Conservation (phyloP, 1,140 invertebrate species). For the Eurytemora carolleeae region DNA sequence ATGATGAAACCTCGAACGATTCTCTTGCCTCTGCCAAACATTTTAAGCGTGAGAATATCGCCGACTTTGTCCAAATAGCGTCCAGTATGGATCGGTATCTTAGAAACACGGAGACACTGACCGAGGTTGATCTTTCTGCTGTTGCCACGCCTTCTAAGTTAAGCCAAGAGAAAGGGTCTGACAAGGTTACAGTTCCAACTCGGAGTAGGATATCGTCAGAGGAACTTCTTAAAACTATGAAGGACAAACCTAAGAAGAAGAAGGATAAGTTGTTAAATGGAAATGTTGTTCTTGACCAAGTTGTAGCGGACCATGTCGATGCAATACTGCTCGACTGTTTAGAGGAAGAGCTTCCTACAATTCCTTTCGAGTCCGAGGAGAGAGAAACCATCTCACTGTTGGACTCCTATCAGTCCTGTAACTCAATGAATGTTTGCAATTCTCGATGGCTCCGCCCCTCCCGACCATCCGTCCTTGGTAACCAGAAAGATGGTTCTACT, state of each 20-base stretch:
- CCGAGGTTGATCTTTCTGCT: too few species aligned
- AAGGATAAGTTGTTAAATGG: background rate
- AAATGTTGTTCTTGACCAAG: background rate
- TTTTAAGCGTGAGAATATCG: background rate
- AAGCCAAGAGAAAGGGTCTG: too few species aligned
- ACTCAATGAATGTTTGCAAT: background rate
- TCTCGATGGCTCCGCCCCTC: background rate
- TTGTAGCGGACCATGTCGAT: slow-evolving; percentile 2
- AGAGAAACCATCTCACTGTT: background rate
- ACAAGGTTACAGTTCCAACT: background rate
- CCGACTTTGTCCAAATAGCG: background rate
- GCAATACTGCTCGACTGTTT: slow-evolving; percentile 4
- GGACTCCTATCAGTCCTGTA: background rate
- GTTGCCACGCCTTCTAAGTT: too few species aligned
- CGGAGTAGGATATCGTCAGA: background rate
- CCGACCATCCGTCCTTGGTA: background rate
- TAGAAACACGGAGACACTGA: background rate
- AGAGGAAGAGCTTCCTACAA: slow-evolving; percentile 9
- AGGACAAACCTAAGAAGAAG: slow-evolving; percentile 6
- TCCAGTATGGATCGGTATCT: background rate
- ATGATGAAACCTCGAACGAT: background rate
- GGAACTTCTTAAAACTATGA: background rate
- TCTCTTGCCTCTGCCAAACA: background rate
- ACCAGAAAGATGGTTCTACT: background rate
- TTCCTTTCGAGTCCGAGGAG: background rate